A percentile compares a stretch with the other conserved stretches of the same genome.
Conservation (phyloP, 2,113 vertebrate species). For the Pithys albifrons region DNA sequence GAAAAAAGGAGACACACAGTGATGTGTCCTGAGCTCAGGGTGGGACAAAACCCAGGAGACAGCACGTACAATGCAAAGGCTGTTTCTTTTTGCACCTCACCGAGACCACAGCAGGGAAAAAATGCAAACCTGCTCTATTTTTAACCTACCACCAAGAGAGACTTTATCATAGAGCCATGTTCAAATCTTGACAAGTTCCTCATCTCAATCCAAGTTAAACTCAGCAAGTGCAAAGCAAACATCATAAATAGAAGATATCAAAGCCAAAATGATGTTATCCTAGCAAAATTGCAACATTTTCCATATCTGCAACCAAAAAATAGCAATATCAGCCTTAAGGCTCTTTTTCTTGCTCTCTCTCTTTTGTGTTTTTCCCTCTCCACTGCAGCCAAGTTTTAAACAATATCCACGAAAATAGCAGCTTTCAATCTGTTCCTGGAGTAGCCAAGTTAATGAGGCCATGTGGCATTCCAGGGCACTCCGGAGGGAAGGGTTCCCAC, state of each 20-base stretch:
- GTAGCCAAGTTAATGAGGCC: conserved; percentile 21
- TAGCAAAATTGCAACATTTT: not conserved
- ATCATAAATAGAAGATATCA: conserved; percentile 14
- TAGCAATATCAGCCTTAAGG: not conserved
- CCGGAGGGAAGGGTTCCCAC: not conserved
- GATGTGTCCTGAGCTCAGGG: not conserved
- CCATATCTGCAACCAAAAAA: not conserved
- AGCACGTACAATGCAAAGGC: not conserved
- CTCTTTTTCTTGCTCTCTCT: not conserved
- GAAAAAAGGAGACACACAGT: not conserved
- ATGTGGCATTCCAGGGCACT: not conserved
- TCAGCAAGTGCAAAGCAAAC: conserved; percentile 11
- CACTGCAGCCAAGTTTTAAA: conserved; percentile 37
- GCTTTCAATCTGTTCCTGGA: conserved; percentile 31
- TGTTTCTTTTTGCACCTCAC: not conserved
- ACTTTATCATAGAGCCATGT: not conserved
- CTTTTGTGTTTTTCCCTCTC: not conserved
- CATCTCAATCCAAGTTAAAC: conserved; percentile 50
- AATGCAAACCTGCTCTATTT: not conserved
- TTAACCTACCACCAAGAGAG: conserved; percentile 17
- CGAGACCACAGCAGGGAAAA: not conserved
- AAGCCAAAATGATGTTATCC: conserved; percentile 33
- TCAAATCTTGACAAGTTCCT: conserved; percentile 4
- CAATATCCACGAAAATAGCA: conserved; percentile 13
- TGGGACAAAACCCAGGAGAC: not conserved